Base-by-base conservation (phyloP, 1,140 invertebrate species). In the Himalopsyche phryganea region DNA sequence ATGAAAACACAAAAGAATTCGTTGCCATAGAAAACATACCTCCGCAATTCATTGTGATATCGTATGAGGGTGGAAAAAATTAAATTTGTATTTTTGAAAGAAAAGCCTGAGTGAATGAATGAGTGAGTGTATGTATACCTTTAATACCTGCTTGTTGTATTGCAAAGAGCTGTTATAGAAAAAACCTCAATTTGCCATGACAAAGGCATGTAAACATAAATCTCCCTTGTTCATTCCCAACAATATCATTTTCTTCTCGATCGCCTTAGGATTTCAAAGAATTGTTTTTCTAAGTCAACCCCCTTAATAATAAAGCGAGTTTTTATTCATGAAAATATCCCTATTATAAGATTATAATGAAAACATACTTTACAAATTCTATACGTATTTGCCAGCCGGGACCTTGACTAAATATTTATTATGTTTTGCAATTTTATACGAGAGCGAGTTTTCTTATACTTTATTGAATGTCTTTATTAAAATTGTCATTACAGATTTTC, bases 161-260 rank as follows among this genome's bases (percentile, higher is more conserved):
- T 49, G 41, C 47, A 51, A 58, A 45, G 51, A 54, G 51, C 35
- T 60, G 47, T 60, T 53, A 63, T 60, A 47, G 15, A 50, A 53
- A 63, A 63, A 63, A 63, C 60, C 57, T 60, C 61, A 63, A 60
- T 63, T 60, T 63, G 57, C 57, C 36, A 38, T 36, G 58, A 63
- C 61, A 63, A 63, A 56, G 51, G 49, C 61, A 53, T 56, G 61
- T 60, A 63, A 63, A 63, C 61, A 63, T 59, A 17, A 38, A 15
- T 15, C 14, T 53, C 58, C 48, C 48, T 17, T 45, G 14, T 20
- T 58, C 52, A 23, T 19, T 18, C 48, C 32, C 50, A 53, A 59
- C 61, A 59, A 63, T 63, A 58, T 50, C 52, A 32, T 44, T 59
- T 56, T 51, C 51, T 60, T 60, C 40, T 44, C 51, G 50, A 63